A percentile compares a stretch with the other conserved stretches of the same genome.
These are phyloP conservation scores for Megaceryle torquata DNA, from an alignment of 2,113 vertebrate species.

Conservation along the genomic window DNA sequence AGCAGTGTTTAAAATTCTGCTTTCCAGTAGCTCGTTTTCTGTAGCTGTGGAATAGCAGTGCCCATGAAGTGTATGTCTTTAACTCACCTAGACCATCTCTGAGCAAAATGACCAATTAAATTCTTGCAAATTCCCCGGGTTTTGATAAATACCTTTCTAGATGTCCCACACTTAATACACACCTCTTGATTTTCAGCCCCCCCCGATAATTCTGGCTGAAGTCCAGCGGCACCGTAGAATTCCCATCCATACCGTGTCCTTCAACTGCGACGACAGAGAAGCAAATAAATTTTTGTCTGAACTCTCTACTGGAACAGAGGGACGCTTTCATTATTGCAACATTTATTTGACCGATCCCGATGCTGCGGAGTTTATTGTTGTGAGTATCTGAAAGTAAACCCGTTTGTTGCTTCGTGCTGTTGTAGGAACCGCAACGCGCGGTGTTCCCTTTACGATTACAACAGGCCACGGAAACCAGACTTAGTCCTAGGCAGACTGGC, in stretches of 20 bases:
- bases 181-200: constrained; percentile 56
- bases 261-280: constrained; percentile 77
- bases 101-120: not conserved
- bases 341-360: constrained; percentile 45
- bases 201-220: constrained; percentile 61
- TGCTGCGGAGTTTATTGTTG: constrained; percentile 53
- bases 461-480: not conserved
- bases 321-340: constrained; percentile 72
- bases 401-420: not conserved
- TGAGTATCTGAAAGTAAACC: constrained; percentile 44
- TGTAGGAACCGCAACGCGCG: not conserved
- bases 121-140: not conserved
- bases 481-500: not conserved
- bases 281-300: constrained; percentile 77
- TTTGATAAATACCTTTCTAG: not conserved
- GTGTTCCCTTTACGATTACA: not conserved
- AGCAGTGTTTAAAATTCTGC: not conserved
- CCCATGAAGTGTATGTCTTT: not conserved
- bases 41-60: not conserved
- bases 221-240: constrained; percentile 56
- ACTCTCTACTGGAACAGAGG: constrained; percentile 74
- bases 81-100: not conserved
- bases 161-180: not conserved
- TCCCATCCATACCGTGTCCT: constrained; percentile 79
- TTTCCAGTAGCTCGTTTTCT: not conserved